Evolutionary conservation across 2,888 invertebrate species (phyloP), one percentile per base, ranked within the genome.

Genomic region (Julus scandinavius): DNA sequence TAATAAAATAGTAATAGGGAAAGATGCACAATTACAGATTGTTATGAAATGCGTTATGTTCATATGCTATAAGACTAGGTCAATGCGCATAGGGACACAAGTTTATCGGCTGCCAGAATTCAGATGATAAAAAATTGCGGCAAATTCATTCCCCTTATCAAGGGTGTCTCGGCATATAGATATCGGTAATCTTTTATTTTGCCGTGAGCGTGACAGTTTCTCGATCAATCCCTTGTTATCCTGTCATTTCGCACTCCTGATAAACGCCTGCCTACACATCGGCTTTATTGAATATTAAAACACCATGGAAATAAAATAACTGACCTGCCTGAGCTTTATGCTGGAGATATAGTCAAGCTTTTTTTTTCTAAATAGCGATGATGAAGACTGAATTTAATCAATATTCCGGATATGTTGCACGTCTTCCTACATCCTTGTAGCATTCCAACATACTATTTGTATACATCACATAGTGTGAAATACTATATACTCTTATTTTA

Each of bases 171-270:
- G 80, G 80, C 80, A 80, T 38, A 54, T 54, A 80, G 38, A 80
- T 80, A 80, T 80, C 38, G 80, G 80, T 38, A 80, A 80, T 80
- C 80, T 80, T 80, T 80, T 38, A 80, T 38, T 80, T 80, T 80
- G 38, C 80, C 80, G 38, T 80, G 38, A 80, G 80, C 80, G 80
- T 80, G 80, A 80, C 80, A 80, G 80, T 80, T 80, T 29, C 38
- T 80, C 80, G 80, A 80, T 80, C 80, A 80, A 80, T 80, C 38
- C 80, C 80, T 80, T 13, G 80, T 80, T 80, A 80, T 80, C 80
- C 80, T 40, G 80, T 80, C 80, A 40, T 80, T 80, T 80, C 80
- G 1, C 38, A 38, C 38, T 29, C 80, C 15, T 80, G 80, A 80
- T 80, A 80, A 80, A 80, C 80, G 38, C 80, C 80, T 40, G 29